Evolutionary conservation across 2,888 invertebrate genomes (phyloP).

Genomic region (Drosophila neonasuta): DNA sequence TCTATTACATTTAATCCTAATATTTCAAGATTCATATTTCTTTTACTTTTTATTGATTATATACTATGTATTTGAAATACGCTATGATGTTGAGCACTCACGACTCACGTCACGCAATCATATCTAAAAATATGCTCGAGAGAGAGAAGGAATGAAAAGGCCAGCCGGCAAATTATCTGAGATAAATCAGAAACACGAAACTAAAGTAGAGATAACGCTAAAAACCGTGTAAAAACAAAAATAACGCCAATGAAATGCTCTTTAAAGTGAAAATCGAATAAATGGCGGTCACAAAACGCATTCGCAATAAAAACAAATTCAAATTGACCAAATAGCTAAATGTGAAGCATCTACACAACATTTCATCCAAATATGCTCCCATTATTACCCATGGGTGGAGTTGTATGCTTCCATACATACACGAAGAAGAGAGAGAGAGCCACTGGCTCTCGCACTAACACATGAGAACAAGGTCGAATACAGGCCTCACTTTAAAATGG

Average conservation of each 20-base stretch:
- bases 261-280: slow-evolving; percentile 46
- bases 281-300: slow-evolving; percentile 39
- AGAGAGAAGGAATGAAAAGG: slow-evolving; percentile 18
- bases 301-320: slow-evolving; percentile 48
- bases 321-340: slow-evolving; percentile 24
- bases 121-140: slow-evolving; percentile 26
- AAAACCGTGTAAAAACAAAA: slow-evolving; percentile 72
- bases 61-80: background rate
- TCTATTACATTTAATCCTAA: background rate
- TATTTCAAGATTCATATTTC: background rate
- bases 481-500: slow-evolving; percentile 65
- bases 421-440: slow-evolving; percentile 12
- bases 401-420: slow-evolving; percentile 16
- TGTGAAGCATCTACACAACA: slow-evolving; percentile 3
- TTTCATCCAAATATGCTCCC: slow-evolving; percentile 24
- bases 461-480: slow-evolving; percentile 30
- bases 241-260: slow-evolving; percentile 47
- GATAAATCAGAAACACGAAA: slow-evolving; percentile 44
- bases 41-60: background rate
- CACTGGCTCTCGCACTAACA: slow-evolving; percentile 46
- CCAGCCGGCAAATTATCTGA: slow-evolving; percentile 58
- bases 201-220: slow-evolving; percentile 60
- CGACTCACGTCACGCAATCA: slow-evolving; percentile 46
- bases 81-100: background rate
- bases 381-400: slow-evolving; percentile 18